Conservation (phyloP, 1,140 invertebrate genomes). For the Notospermus geniculatus region DNA sequence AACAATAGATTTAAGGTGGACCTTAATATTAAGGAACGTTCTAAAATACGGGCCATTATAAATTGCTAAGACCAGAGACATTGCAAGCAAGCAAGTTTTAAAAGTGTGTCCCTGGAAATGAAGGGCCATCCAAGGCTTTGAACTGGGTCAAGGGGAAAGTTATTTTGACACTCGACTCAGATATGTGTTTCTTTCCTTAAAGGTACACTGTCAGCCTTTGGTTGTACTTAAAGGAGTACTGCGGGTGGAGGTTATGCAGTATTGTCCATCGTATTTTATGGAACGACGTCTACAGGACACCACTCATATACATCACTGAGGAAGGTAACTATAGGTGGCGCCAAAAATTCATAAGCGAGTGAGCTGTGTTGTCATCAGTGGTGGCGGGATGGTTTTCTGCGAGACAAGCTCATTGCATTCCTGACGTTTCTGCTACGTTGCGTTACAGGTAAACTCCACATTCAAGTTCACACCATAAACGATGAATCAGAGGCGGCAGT, state of each 20-base stretch:
- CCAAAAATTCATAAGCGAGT: not conserved
- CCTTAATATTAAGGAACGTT: no score
- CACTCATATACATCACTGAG: not conserved
- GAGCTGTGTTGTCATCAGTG: not conserved
- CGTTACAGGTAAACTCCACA: not conserved
- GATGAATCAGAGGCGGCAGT: not conserved
- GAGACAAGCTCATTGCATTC: no score
- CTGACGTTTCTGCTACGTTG: not conserved
- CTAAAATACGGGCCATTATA: no score
- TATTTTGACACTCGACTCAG: not conserved
- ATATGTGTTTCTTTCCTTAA: not conserved
- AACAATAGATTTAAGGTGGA: no score
- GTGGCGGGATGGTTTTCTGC: not conserved
- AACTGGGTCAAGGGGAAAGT: not conserved
- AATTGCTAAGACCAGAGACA: not conserved
- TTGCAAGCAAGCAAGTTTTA: not conserved
- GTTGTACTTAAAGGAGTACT: conserved; percentile 1
- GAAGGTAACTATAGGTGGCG: not conserved
- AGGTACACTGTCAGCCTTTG: not conserved
- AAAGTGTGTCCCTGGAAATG: no score
- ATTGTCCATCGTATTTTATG: not conserved
- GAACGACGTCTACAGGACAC: conserved; percentile 3
- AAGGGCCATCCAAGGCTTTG: not conserved
- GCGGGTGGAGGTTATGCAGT: not conserved
- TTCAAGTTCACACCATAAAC: not conserved